A percentile compares a stretch with the other conserved stretches of the same genome.
phyloP scores from a whole-genome alignment of 2,797 vertebrate species.

The Acridotheres tristis region DNA sequence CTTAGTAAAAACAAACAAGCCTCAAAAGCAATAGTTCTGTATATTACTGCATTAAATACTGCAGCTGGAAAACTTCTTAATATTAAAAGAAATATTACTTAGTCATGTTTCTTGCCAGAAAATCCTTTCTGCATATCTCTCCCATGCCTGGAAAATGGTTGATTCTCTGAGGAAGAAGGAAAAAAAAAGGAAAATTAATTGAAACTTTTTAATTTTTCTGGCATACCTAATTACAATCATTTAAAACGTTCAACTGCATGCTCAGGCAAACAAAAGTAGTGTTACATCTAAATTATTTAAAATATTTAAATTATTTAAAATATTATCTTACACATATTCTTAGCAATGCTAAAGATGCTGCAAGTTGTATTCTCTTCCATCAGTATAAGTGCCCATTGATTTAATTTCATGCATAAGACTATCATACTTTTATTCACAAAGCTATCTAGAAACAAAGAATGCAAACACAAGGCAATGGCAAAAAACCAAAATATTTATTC shows the following conservation, averaged over 20 bases:
- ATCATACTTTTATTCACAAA: not conserved
- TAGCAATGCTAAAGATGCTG: not conserved
- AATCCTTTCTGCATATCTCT: constrained; percentile 99
- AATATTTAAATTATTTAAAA: not conserved
- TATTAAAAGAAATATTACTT: constrained; percentile 86
- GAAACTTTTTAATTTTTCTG: not conserved
- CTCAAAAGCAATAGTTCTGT: not conserved
- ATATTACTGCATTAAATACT: not conserved
- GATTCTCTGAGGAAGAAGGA: constrained; percentile 88
- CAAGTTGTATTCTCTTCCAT: not conserved
- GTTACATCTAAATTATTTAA: not conserved
- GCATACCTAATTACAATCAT: not conserved
- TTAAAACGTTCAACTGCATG: not conserved
- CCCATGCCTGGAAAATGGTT: constrained; percentile 99
- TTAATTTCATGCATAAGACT: not conserved
- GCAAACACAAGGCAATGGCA: not conserved
- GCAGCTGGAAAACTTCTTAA: not conserved
- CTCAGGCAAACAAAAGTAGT: not conserved
- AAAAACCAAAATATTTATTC: not conserved
- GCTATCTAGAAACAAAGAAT: not conserved
- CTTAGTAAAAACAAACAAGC: not conserved
- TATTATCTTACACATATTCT: not conserved
- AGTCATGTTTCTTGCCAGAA: constrained; percentile 98
- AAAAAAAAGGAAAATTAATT: not conserved
- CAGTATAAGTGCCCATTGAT: not conserved